A percentile compares a stretch with the other conserved stretches of the same genome.
These are phyloP conservation scores for Daktulosphaira vitifoliae DNA, from an alignment of 1,140 invertebrate genomes.

Conservation along the genomic window DNA sequence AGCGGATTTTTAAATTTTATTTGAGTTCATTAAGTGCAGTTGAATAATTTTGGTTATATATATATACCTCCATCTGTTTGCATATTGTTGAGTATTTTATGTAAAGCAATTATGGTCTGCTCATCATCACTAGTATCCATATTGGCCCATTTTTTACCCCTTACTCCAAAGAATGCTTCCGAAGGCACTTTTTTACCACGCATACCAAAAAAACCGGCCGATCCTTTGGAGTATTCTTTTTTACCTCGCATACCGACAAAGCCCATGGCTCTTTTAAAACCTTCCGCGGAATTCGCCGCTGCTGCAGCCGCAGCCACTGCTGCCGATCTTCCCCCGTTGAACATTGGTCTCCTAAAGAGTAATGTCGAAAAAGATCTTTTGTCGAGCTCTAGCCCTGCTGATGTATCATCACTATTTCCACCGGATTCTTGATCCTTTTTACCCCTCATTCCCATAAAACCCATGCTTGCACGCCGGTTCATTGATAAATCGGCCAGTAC, in stretches of 20 bases:
- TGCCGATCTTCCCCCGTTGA: not conserved
- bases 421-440: slow-evolving; percentile 45
- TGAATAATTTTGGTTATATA: no score
- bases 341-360: slow-evolving; percentile 10
- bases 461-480: slow-evolving; percentile 45
- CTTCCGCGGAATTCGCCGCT: slow-evolving; percentile 2
- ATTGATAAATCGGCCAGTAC: slow-evolving; percentile 38
- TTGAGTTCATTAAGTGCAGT: no score
- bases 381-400: slow-evolving; percentile 2
- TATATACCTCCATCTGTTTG: not conserved
- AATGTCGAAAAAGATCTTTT: slow-evolving; percentile 13
- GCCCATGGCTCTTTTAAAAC: slow-evolving; percentile 35
- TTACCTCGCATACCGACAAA: slow-evolving; percentile 45
- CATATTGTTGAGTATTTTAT: slow-evolving; percentile 10
- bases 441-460: slow-evolving; percentile 53
- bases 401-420: not conserved
- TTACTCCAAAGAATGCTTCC: slow-evolving; percentile 55
- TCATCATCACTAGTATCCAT: not conserved
- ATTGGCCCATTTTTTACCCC: slow-evolving; percentile 51
- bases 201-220: slow-evolving; percentile 43
- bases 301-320: not conserved
- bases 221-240: slow-evolving; percentile 39
- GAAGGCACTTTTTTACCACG: slow-evolving; percentile 47
- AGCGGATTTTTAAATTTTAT: no score
- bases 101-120: not conserved